Conservation (phyloP, 2,888 invertebrate species). For the Drosophila ustulata region DNA sequence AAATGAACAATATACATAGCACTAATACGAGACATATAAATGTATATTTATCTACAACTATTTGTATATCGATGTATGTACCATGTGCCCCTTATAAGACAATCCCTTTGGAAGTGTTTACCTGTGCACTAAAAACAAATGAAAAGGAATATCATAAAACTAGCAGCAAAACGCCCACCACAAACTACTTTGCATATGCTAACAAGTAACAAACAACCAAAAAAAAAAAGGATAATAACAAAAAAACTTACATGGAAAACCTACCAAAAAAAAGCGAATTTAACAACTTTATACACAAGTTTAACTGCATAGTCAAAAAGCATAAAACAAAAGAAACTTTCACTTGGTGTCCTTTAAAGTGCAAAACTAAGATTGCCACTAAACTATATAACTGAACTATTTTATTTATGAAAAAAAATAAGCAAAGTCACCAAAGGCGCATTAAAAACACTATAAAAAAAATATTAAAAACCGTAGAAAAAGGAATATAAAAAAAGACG, state of each 20-base stretch:
- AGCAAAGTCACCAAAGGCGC: slow-evolving; percentile 32
- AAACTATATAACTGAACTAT: slow-evolving; percentile 65
- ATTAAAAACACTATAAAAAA: slow-evolving; percentile 27
- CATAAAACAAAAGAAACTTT: slow-evolving; percentile 39
- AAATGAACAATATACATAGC: slow-evolving; percentile 32
- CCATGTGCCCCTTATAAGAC: slow-evolving; percentile 70
- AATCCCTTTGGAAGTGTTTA: slow-evolving; percentile 77
- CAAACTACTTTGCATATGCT: slow-evolving; percentile 37
- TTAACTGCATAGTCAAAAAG: slow-evolving; percentile 76
- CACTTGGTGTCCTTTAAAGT: slow-evolving; percentile 77
- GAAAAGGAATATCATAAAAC: slow-evolving; percentile 14
- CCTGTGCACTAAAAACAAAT: slow-evolving; percentile 54
- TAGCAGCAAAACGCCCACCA: slow-evolving; percentile 56
- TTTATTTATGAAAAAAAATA: slow-evolving; percentile 53
- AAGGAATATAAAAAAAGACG: slow-evolving; percentile 4
- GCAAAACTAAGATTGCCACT: slow-evolving; percentile 53
- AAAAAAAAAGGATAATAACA: slow-evolving; percentile 32
- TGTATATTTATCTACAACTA: slow-evolving; percentile 58
- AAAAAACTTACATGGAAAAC: slow-evolving; percentile 18
- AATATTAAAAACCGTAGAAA: slow-evolving; percentile 12
- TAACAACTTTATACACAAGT: slow-evolving; percentile 63
- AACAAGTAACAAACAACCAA: background rate
- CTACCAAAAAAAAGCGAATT: slow-evolving; percentile 62
- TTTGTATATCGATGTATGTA: slow-evolving; percentile 76
- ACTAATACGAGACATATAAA: slow-evolving; percentile 24